phyloP scores from a whole-genome alignment of 2,113 vertebrate species.

The Pachypanchax playfairii region DNA sequence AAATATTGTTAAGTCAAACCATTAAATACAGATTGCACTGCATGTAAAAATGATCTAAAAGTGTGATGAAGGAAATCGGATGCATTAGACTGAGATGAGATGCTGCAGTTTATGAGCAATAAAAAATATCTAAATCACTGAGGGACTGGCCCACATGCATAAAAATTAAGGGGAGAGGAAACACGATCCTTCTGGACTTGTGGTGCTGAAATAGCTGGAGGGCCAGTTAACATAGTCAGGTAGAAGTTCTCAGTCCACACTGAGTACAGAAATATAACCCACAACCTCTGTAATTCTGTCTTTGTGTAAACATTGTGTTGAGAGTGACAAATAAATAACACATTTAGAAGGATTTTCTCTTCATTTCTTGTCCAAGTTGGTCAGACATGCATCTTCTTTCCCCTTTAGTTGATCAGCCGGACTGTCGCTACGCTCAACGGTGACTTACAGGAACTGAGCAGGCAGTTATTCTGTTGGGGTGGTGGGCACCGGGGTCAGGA shows the following conservation, averaged over 20 bases:
- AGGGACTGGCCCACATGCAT: slow-evolving; percentile 57
- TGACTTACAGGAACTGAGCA: slow-evolving; percentile 9
- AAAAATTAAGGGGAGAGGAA: slow-evolving; percentile 17
- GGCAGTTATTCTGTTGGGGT: slow-evolving; percentile 77
- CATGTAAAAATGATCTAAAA: slow-evolving; percentile 28
- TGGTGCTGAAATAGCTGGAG: slow-evolving; percentile 55
- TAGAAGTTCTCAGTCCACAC: slow-evolving; percentile 34
- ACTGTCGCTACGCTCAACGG: slow-evolving; percentile 47
- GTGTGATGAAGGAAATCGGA: slow-evolving; percentile 10
- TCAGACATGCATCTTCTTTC: slow-evolving; percentile 32
- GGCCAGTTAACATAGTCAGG: slow-evolving; percentile 35
- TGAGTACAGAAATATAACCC: slow-evolving; percentile 41
- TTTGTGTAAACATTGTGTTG: slow-evolving; percentile 62
- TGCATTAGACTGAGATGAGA: slow-evolving; percentile 13
- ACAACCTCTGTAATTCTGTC: slow-evolving; percentile 35
- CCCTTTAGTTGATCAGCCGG: slow-evolving; percentile 32
- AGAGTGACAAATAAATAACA: slow-evolving; percentile 50
- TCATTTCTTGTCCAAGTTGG: slow-evolving; percentile 39
- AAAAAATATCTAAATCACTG: slow-evolving; percentile 29
- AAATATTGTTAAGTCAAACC: slow-evolving; percentile 9
- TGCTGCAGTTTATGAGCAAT: slow-evolving; percentile 15
- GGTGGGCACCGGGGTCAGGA: slow-evolving; percentile 77
- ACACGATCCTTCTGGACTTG: slow-evolving; percentile 33
- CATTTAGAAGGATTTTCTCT: slow-evolving; percentile 49
- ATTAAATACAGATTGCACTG: slow-evolving; percentile 23